These are phyloP conservation scores for Clusia tigrina DNA, from an alignment of 2,888 invertebrate genomes.

Conservation along the genomic window DNA sequence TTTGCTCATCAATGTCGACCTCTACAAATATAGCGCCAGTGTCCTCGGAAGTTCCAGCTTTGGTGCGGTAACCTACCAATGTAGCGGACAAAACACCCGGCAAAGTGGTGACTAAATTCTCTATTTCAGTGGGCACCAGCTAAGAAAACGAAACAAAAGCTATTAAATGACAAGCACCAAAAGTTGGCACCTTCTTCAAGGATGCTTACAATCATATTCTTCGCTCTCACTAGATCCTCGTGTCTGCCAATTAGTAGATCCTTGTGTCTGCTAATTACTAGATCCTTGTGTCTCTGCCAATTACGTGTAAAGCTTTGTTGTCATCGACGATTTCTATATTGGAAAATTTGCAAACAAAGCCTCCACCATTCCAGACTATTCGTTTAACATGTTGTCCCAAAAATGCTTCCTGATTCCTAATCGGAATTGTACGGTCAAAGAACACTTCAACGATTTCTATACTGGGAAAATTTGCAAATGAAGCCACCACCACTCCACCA, in stretches of 20 bases:
- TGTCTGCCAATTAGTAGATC: constrained; percentile 33
- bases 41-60: constrained; percentile 12
- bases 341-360: too few relatives aligned
- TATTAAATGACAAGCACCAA: background rate
- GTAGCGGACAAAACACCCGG: constrained; percentile 24
- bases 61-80: constrained; percentile 29
- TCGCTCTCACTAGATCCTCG: constrained; percentile 30
- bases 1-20: background rate
- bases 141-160: constrained; percentile 8
- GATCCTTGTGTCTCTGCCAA: constrained; percentile 31
- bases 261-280: constrained; percentile 32
- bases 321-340: too few relatives aligned
- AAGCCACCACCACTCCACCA: too few relatives aligned
- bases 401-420: too few relatives aligned
- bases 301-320: constrained; percentile 28
- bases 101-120: constrained; percentile 27
- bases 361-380: too few relatives aligned
- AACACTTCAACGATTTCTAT: too few relatives aligned
- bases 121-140: constrained; percentile 36
- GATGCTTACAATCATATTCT: constrained; percentile 31
- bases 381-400: too few relatives aligned
- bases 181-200: background rate
- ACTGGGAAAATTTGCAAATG: too few relatives aligned
- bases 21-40: constrained; percentile 33
- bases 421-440: too few relatives aligned